Conservation (phyloP, 2,797 vertebrate genomes). For the Acrossocheilus wenchowensis region DNA sequence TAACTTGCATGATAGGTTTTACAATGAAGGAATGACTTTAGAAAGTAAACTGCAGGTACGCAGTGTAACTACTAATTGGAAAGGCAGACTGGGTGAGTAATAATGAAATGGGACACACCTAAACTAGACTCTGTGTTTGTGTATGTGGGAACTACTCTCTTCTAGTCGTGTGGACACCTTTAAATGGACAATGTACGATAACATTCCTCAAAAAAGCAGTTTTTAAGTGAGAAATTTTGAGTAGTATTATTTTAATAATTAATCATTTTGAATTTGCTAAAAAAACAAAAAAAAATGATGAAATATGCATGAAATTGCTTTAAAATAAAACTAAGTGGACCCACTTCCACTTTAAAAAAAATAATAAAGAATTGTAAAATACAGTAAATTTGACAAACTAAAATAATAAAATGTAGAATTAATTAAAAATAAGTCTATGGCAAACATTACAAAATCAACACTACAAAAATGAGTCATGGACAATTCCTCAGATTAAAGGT, state of each 20-base stretch:
- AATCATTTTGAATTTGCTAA: not conserved
- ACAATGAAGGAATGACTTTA: conserved; percentile 1
- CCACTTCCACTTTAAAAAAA: not conserved
- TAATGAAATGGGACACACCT: conserved; percentile 36
- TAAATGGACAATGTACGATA: not conserved
- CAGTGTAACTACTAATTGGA: conserved; percentile 31
- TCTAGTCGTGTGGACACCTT: not conserved
- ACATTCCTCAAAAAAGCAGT: not conserved
- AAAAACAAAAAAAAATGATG: too few species aligned
- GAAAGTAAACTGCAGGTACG: conserved; percentile 16
- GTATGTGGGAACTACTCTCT: not conserved
- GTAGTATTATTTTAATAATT: not conserved
- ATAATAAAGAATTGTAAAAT: not conserved
- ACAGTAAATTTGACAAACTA: not conserved
- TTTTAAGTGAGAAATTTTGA: not conserved
- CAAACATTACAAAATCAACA: not conserved
- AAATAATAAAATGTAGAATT: not conserved
- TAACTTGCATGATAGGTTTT: not conserved
- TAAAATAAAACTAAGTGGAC: not conserved
- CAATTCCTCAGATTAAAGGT: not conserved
- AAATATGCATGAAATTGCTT: not conserved
- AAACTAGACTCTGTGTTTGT: conserved; percentile 2
- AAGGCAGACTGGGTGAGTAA: conserved; percentile 7
- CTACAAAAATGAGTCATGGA: not conserved
- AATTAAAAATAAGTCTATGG: not conserved